These are phyloP conservation scores for Pheosia tremula DNA, from an alignment of 2,888 invertebrate genomes.

Conservation along the genomic window DNA sequence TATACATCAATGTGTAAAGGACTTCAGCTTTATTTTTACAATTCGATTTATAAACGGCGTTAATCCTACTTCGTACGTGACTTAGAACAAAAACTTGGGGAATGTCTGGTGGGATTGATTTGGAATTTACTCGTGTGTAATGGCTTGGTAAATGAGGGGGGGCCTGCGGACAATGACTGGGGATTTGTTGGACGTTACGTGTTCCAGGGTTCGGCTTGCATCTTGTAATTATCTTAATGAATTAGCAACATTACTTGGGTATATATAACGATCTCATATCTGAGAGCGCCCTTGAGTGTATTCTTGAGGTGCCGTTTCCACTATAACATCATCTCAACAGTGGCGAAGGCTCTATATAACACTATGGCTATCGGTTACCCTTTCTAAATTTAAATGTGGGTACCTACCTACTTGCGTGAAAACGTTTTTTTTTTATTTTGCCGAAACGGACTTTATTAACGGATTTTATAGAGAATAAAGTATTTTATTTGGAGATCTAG, in stretches of 20 bases:
- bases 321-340: too few relatives aligned
- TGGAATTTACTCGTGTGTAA: constrained; percentile 21
- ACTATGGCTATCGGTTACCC: too few relatives aligned
- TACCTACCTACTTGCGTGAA: too few relatives aligned
- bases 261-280: too few relatives aligned
- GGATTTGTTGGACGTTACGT: constrained; percentile 5
- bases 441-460: too few relatives aligned
- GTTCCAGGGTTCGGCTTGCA: background rate
- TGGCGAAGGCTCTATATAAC: too few relatives aligned
- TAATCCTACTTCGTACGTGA: constrained; percentile 36
- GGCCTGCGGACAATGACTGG: constrained; percentile 1
- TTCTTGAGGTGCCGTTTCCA: too few relatives aligned
- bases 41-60: constrained; percentile 24
- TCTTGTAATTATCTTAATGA: constrained; percentile 3
- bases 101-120: constrained; percentile 23
- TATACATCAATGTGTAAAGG: constrained; percentile 11
- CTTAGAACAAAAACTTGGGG: constrained; percentile 22
- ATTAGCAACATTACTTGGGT: background rate
- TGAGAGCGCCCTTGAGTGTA: too few relatives aligned
- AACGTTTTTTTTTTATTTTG: too few relatives aligned
- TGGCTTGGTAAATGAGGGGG: constrained; percentile 14
- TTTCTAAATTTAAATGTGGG: too few relatives aligned
- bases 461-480: too few relatives aligned
- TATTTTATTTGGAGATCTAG: too few relatives aligned
- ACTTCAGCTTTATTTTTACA: constrained; percentile 24